Conservation (phyloP, 1,140 invertebrate genomes). For the Hylaeus volcanicus region DNA sequence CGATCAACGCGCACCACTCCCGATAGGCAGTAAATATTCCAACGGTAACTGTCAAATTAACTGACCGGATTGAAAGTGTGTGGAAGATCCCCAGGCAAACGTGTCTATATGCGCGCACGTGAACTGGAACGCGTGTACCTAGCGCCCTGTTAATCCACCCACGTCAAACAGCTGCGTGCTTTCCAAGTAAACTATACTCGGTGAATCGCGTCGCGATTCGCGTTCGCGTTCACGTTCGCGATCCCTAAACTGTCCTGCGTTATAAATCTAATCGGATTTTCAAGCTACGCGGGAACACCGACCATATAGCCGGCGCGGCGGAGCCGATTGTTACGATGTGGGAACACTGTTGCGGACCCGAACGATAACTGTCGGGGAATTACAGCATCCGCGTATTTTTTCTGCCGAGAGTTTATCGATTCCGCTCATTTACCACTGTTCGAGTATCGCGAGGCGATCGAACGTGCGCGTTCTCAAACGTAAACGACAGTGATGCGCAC, state of each 20-base stretch:
- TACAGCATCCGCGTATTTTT: slow-evolving; percentile 46
- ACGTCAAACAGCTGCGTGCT: slow-evolving; percentile 54
- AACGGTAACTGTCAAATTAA: slow-evolving; percentile 32
- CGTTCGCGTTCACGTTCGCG: neutral
- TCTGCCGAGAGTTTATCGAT: neutral
- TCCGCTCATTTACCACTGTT: neutral
- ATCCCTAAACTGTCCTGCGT: slow-evolving; percentile 9
- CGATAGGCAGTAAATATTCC: slow-evolving; percentile 27
- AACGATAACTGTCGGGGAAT: slow-evolving; percentile 50
- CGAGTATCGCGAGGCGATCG: too few relatives aligned
- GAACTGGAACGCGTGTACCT: slow-evolving; percentile 54
- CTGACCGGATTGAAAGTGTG: slow-evolving; percentile 8
- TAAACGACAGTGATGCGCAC: too few relatives aligned
- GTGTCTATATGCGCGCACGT: slow-evolving; percentile 49
- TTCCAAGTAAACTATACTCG: slow-evolving; percentile 32
- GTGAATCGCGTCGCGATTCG: neutral
- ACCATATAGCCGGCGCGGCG: slow-evolving; percentile 11
- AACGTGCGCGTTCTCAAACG: too few relatives aligned
- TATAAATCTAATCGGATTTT: slow-evolving; percentile 53
- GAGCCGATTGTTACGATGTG: slow-evolving; percentile 45
- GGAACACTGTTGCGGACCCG: slow-evolving; percentile 30
- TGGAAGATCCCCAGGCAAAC: slow-evolving; percentile 14
- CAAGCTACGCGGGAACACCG: slow-evolving; percentile 13
- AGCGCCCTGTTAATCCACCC: slow-evolving; percentile 52
- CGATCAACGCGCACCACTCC: slow-evolving; percentile 32